phyloP scores from a whole-genome alignment of 2,888 invertebrate genomes.

The Pachliopta kotzebuea region DNA sequence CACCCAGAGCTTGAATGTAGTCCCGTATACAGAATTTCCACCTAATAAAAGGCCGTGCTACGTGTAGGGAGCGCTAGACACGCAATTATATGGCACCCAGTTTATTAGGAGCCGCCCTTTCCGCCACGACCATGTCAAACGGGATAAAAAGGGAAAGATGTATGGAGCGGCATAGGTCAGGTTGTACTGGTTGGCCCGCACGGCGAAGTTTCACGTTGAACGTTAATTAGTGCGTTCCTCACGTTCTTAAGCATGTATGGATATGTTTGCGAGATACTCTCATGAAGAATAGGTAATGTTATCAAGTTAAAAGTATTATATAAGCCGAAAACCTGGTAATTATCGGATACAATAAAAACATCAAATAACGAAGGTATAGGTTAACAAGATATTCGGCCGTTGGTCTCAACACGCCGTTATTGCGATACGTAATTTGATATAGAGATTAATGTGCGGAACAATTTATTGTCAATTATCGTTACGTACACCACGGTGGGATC shows the following conservation, averaged over 20 bases:
- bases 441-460: conserved; percentile 72
- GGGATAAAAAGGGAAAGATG: conserved; percentile 50
- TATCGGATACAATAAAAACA: conserved; percentile 22
- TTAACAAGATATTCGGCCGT: conserved; percentile 30
- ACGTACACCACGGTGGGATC: conserved; percentile 66
- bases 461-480: conserved; percentile 78
- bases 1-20: conserved; percentile 55
- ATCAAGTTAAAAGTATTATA: conserved; percentile 10
- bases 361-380: neutral
- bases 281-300: conserved; percentile 43
- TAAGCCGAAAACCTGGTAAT: conserved; percentile 22
- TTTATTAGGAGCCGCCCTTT: conserved; percentile 55
- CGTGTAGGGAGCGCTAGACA: conserved; percentile 76
- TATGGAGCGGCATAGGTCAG: conserved; percentile 55
- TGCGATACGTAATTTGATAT: conserved; percentile 65
- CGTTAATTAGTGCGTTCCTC: conserved; percentile 78
- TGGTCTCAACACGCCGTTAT: conserved; percentile 48
- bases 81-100: conserved; percentile 70
- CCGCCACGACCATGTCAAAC: conserved; percentile 45
- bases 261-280: conserved; percentile 56
- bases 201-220: conserved; percentile 74
- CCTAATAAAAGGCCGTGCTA: conserved; percentile 78
- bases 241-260: conserved; percentile 66
- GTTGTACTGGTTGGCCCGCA: conserved; percentile 56
- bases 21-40: conserved; percentile 76